These are phyloP conservation scores for Melanerpes aurifrons DNA, from an alignment of 2,113 vertebrate species.

Conservation along the genomic window DNA sequence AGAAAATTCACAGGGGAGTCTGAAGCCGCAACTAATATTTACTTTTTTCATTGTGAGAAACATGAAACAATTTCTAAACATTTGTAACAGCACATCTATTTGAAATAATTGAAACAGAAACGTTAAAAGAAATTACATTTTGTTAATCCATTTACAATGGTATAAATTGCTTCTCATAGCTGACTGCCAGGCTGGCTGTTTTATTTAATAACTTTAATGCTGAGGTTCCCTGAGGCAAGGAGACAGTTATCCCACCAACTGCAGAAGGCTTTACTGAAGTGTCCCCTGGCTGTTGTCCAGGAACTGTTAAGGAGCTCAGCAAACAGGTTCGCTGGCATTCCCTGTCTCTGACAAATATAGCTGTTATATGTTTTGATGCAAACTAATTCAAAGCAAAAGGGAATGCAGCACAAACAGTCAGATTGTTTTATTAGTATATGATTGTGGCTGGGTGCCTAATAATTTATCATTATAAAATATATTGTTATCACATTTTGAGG, in stretches of 20 bases:
- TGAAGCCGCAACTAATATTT: background rate
- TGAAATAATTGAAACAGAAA: conserved; percentile 76
- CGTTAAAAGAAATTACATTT: conserved; percentile 62
- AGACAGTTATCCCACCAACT: conserved; percentile 73
- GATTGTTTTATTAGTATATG: background rate
- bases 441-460: background rate
- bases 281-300: conserved; percentile 64
- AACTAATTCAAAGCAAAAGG: background rate
- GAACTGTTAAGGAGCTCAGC: background rate
- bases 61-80: conserved; percentile 63
- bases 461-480: conserved; percentile 3
- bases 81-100: conserved; percentile 68
- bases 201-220: conserved; percentile 73
- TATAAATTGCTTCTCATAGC: conserved; percentile 71
- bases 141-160: conserved; percentile 71
- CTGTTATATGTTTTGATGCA: background rate
- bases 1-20: background rate
- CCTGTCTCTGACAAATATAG: background rate
- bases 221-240: conserved; percentile 63
- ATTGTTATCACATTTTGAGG: background rate
- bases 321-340: conserved; percentile 17
- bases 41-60: conserved; percentile 28
- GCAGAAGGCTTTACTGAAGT: conserved; percentile 34
- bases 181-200: conserved; percentile 66
- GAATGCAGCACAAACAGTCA: background rate